phyloP scores from a whole-genome alignment of 2,113 vertebrate species.

The Pseudopipra pipra region DNA sequence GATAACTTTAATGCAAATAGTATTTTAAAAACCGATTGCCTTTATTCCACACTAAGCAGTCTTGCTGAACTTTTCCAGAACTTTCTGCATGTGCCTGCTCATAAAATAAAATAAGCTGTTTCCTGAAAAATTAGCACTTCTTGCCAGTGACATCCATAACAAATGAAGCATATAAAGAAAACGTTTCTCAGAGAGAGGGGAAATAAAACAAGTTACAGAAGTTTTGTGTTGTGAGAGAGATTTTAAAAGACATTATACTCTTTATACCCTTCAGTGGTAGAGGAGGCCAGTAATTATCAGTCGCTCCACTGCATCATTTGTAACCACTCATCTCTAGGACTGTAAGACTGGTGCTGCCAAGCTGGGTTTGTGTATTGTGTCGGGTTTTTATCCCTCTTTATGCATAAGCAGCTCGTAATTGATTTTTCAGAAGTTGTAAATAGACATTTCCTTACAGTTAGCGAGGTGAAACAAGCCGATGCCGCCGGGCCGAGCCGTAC shows the following conservation, averaged over 20 bases:
- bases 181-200: background rate
- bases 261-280: background rate
- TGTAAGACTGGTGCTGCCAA: background rate
- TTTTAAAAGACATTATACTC: background rate
- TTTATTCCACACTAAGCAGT: background rate
- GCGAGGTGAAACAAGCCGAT: background rate
- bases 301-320: background rate
- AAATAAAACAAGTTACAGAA: background rate
- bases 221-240: background rate
- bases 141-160: background rate
- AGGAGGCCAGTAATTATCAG: background rate
- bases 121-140: background rate
- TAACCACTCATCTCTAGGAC: background rate
- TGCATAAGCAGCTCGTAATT: background rate
- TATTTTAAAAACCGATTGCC: background rate
- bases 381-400: background rate
- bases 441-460: background rate
- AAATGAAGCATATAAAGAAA: background rate
- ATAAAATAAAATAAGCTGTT: background rate
- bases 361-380: rapidly evolving
- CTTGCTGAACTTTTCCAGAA: background rate
- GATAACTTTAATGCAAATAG: background rate
- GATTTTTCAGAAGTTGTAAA: background rate
- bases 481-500: rapidly evolving
- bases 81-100: background rate